Evolutionary conservation across 1,140 invertebrate genomes (phyloP), one percentile per base, ranked within the genome.

Genomic region (Conus ventricosus): DNA sequence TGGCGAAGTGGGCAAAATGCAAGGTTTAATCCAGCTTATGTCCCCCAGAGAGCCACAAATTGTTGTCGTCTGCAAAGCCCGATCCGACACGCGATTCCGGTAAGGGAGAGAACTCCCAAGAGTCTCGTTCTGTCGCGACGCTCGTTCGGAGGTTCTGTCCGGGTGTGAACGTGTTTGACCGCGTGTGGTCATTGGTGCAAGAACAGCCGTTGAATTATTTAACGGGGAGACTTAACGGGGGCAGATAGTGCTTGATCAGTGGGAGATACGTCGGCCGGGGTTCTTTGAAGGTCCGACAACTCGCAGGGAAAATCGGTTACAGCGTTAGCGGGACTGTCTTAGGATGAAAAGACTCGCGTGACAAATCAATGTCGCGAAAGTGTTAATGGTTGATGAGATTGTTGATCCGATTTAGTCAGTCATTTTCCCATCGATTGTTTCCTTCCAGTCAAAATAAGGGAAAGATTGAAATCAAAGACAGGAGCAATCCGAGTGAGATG

Each of bases 301-400:
- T 8, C 15, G 57, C 8, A 15, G 57, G 57, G 57, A 60, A 15
- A 23, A 71, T 13, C 67, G 11, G 67, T n/a, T 23, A n/a, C 20
- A 71, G 6, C 67, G 67, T 71, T 71, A 71, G 6, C 23, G 67
- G 67, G 67, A n/a, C 6, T 7, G 20, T 6, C 67, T 23, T 71
- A 20, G 67, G 67, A 71, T 71, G 17, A n/a, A 71, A 71, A 71
- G 20, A 20, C 15, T 71, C 6, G 67, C 67, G 67, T 23, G 67
- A 71, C 67, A 71, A 60, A 8, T 60, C 57, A 60, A 15, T 60
- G 8, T 60, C 8, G 57, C 8, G 57, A 15, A 60, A 23, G 67
- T 71, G 67, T 71, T 71, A 71, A 71, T 71, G 11, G 67, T 71
- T 71, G 67, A 71, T 71, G 67, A 71, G 67, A 71, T 71, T 71